Base-by-base conservation (phyloP, 2,888 invertebrate species). In the Polyommatus iphigenia region DNA sequence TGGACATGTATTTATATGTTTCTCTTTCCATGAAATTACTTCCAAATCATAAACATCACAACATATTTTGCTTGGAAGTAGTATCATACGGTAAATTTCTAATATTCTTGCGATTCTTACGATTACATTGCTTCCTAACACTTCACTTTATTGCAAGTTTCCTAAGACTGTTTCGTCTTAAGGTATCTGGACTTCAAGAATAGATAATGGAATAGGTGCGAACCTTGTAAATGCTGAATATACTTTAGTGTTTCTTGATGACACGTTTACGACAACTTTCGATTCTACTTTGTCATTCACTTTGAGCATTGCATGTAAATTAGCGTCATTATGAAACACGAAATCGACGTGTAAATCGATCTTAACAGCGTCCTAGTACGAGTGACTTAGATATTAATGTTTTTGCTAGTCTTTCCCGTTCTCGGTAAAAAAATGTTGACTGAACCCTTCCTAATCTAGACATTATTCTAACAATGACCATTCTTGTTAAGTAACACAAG, bases 321-420 rank as follows among this genome's bases (percentile, higher is more conserved):
- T 85, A 87, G 85, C 85, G 85, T 83, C 88, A 88, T 82, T 83
- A 85, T 85, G 87, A 84, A 82, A 80, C 82, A 83, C 78, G 83
- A 83, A 77, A 82, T 81, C 83, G 82, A 83, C 83, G 85, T 85
- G 86, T 81, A 83, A 85, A 85, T 85, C 85, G 84, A 84, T 85
- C 88, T 89, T 92, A 93, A 93, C 93, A 93, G 93, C 94, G 93
- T 94, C 93, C 91, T 93, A 90, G 94, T 94, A 94, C 92, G 92
- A 93, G 93, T 93, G 93, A 85, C 83, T 89, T 91, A 90, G 88
- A 84, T 89, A 88, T 88, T 91, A 90, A 89, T 88, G 78, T 87
- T 84, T 85, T 81, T 87, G 86, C 84, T 84, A 85, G 84, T 86
- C 84, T 78, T 81, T 84, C 84, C 82, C 82, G 80, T 85, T 32